These are phyloP conservation scores for Trematomus bernacchii DNA, from an alignment of 2,797 vertebrate species.

Conservation along the genomic window DNA sequence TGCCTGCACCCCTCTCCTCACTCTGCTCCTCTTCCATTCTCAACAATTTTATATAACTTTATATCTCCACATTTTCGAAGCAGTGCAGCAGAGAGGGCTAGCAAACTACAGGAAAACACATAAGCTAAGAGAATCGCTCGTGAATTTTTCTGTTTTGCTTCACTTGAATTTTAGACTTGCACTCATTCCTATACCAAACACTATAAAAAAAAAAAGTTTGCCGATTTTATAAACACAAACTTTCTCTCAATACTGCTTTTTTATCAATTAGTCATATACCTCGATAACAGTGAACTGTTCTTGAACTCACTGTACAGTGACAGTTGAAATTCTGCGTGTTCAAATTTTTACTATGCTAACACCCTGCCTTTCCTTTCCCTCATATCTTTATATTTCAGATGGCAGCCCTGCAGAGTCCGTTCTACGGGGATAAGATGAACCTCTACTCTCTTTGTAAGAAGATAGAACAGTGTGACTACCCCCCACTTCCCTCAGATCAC, in stretches of 20 bases:
- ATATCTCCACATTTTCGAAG: conserved; percentile 20
- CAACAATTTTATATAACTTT: background rate
- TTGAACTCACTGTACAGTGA: conserved; percentile 7
- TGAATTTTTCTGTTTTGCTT: conserved; percentile 49
- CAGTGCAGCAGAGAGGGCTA: conserved; percentile 31
- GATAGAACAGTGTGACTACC: conserved; percentile 99
- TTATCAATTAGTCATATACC: conserved; percentile 25
- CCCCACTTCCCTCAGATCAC: conserved; percentile 98
- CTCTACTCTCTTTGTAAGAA: conserved; percentile 99
- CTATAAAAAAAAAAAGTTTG: conserved; percentile 4
- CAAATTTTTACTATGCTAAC: conserved; percentile 26
- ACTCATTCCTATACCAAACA: background rate
- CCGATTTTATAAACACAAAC: conserved; percentile 28
- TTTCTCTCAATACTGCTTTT: conserved; percentile 28
- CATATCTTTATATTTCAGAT: conserved; percentile 87
- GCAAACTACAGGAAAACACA: conserved; percentile 37
- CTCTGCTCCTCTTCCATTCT: conserved; percentile 13
- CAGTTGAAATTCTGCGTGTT: conserved; percentile 48
- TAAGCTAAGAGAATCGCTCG: conserved; percentile 32
- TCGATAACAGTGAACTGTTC: conserved; percentile 5
- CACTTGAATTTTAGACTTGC: conserved; percentile 16
- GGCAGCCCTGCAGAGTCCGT: conserved; percentile 98
- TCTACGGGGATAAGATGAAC: conserved; percentile 99
- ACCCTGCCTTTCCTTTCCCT: conserved; percentile 18
- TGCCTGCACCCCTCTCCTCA: conserved; percentile 21